Conservation (phyloP, 2,888 invertebrate species). For the Cylindroiulus punctatus region DNA sequence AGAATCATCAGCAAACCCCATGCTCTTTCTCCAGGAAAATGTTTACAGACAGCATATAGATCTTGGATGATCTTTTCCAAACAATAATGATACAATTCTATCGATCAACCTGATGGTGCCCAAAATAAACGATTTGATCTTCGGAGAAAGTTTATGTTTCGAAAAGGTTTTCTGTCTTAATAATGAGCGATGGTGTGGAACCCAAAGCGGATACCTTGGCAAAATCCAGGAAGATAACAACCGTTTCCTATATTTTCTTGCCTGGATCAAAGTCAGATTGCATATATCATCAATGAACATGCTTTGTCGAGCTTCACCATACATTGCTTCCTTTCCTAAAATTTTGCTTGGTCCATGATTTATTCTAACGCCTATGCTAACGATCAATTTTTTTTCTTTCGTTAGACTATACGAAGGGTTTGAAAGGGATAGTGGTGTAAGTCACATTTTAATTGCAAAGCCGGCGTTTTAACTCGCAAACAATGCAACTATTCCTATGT, state of each 20-base stretch:
- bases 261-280: conserved; percentile 1
- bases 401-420: no score
- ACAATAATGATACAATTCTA: conserved; percentile 6
- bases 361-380: no score
- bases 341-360: not conserved
- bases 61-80: not conserved
- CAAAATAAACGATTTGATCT: not conserved
- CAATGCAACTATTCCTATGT: no score
- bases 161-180: not conserved
- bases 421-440: no score
- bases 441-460: no score
- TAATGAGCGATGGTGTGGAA: not conserved
- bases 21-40: not conserved
- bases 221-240: conserved; percentile 32
- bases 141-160: not conserved
- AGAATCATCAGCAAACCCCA: not conserved
- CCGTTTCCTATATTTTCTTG: conserved; percentile 24
- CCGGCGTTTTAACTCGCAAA: no score
- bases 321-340: conserved; percentile 5
- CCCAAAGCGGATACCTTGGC: not conserved
- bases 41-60: conserved; percentile 5
- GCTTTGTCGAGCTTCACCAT: not conserved
- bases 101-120: not conserved
- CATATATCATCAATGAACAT: conserved; percentile 1
- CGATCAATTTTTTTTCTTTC: no score